phyloP scores from a whole-genome alignment of 2,797 vertebrate species.

The Petrocephalus sullivani region DNA sequence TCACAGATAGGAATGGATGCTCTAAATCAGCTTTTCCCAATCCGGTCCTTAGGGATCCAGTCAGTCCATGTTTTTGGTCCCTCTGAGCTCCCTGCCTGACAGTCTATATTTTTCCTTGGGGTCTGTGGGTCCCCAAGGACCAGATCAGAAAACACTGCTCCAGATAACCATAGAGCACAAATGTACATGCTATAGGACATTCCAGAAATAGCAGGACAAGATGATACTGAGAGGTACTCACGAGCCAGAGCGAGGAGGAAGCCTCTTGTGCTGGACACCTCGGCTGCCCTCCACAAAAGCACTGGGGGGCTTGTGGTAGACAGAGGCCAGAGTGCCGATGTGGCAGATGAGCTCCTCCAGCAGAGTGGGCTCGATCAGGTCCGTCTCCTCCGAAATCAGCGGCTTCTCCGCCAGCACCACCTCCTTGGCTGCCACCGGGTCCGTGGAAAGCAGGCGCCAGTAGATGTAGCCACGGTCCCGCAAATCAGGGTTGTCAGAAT shows the following conservation, averaged over 20 bases:
- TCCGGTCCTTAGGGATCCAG: too few relatives aligned
- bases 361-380: conserved; percentile 92
- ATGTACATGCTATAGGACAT: neutral
- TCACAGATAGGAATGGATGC: neutral
- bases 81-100: too few relatives aligned
- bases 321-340: conserved; percentile 89
- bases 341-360: conserved; percentile 94
- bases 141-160: neutral
- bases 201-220: neutral
- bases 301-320: conserved; percentile 95
- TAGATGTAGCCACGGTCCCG: conserved; percentile 96
- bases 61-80: too few relatives aligned
- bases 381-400: conserved; percentile 92
- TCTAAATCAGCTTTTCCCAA: too few relatives aligned
- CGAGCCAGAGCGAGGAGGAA: conserved; percentile 83
- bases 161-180: neutral
- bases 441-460: conserved; percentile 94
- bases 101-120: too few relatives aligned
- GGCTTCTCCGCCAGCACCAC: conserved; percentile 95
- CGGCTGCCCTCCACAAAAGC: conserved; percentile 88
- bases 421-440: conserved; percentile 94
- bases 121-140: too few relatives aligned
- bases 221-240: conserved; percentile 60
- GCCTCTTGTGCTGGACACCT: conserved; percentile 77
- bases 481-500: conserved; percentile 94